Base-by-base conservation (phyloP, 2,797 vertebrate genomes). In the Diceros bicornis region DNA sequence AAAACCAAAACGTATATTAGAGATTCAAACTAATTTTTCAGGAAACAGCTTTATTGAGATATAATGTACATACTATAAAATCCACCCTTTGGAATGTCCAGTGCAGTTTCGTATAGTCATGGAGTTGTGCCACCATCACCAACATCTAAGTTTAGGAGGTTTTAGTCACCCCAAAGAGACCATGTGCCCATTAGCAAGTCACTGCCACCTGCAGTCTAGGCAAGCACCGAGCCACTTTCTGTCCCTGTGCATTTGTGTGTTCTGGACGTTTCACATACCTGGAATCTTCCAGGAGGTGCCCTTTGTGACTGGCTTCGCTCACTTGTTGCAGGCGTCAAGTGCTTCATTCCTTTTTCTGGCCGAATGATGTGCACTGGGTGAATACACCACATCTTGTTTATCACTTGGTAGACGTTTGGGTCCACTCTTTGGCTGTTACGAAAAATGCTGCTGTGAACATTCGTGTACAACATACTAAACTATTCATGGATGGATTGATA, bases 331-430 rank as follows among this genome's bases (percentile, higher is more conserved):
- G 18, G 34, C 11, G 14, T 41, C 20, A 12, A 12, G n/a, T 1
- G 13, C 74, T 32, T 25, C 7, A 0, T 23, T 69, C 7, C 21
- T 25, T 44, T 32, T 10, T 3, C n/a, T 59, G 16, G 85, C 37
- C 8, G 32, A 10, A 12, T 20, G 6, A 2, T 0, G 1, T 21
- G 47, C 23, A 0, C 8, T 0, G 0, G 6, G 0, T 10, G 3
- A 44, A 8, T 7, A 1, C 0, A 2, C 71, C 37, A 4, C 47
- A 0, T 4, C 4, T 9, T 16, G 55, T 41, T 34, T 4, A 9
- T 7, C 62, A 32, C 52, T 1, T 29, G 50, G 4, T 4, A 11
- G 47, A 21, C 1, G 0, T 64, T 23, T 12, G 57, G 4, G 57
- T 27, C 62, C 13, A 0, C 32, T 47, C 16, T 47, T 68, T 9